phyloP scores from a whole-genome alignment of 2,113 vertebrate genomes.

The Onychostruthus taczanowskii region DNA sequence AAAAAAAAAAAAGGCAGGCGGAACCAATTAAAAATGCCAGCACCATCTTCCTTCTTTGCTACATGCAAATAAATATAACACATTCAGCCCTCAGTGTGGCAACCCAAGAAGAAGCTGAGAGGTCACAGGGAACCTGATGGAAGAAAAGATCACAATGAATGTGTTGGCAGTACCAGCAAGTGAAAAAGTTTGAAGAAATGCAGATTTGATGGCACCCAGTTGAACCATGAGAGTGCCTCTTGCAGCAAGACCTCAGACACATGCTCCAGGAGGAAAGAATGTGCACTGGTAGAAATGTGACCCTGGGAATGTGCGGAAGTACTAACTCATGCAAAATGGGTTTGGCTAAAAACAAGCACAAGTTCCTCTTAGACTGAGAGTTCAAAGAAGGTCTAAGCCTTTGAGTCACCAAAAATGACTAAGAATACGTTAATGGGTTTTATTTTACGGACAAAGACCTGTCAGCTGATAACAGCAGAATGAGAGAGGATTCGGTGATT shows the following conservation, averaged over 20 bases:
- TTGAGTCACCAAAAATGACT: conserved; percentile 18
- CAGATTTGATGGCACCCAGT: background rate
- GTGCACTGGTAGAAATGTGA: background rate
- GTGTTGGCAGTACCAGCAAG: background rate
- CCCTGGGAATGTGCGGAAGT: background rate
- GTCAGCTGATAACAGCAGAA: background rate
- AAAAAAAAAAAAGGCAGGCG: background rate
- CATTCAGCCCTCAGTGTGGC: background rate
- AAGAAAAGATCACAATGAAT: background rate
- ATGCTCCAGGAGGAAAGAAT: background rate
- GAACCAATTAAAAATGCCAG: background rate
- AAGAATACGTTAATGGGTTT: background rate
- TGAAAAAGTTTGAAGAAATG: background rate
- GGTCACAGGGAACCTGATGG: background rate
- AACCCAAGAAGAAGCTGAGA: background rate
- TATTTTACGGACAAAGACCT: background rate
- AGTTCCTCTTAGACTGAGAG: background rate
- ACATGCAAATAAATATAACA: background rate
- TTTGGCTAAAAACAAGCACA: background rate
- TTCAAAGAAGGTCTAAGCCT: background rate
- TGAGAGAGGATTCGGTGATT: conserved; percentile 11
- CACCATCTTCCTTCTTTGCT: background rate
- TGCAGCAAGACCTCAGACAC: background rate
- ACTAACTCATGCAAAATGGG: background rate
- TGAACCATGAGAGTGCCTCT: rapidly evolving